phyloP scores from a whole-genome alignment of 2,888 invertebrate species.

The Eucera pruinosa region DNA sequence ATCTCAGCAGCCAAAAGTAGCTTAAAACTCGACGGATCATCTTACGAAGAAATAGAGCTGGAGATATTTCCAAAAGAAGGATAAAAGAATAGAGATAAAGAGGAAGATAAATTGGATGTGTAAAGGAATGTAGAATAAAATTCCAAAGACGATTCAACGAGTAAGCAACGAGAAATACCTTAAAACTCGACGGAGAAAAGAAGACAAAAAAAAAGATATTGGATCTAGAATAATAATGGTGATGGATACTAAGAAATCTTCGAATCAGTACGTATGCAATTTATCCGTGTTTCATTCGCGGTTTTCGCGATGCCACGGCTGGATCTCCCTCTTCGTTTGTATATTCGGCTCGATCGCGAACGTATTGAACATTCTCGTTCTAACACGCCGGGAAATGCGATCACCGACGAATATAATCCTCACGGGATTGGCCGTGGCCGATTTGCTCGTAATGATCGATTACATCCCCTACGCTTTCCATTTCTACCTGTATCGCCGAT shows the following conservation, averaged over 20 bases:
- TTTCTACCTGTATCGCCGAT: constrained; percentile 88
- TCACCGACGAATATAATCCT: constrained; percentile 96
- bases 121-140: too few relatives aligned
- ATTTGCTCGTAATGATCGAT: constrained; percentile 96
- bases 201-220: not conserved
- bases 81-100: too few relatives aligned
- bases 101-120: too few relatives aligned
- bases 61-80: too few relatives aligned
- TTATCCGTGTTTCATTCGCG: constrained; percentile 87
- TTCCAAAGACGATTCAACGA: too few relatives aligned
- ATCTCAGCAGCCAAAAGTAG: too few relatives aligned
- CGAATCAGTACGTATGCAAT: constrained; percentile 85
- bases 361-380: constrained; percentile 95
- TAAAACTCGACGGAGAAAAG: too few relatives aligned
- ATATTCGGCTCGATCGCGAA: constrained; percentile 96
- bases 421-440: constrained; percentile 95
- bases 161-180: too few relatives aligned
- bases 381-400: constrained; percentile 95
- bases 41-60: too few relatives aligned
- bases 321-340: constrained; percentile 94
- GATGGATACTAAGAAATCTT: constrained; percentile 32
- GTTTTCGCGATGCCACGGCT: constrained; percentile 92
- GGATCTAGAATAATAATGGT: not conserved
- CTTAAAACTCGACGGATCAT: too few relatives aligned
- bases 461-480: constrained; percentile 96